These are phyloP conservation scores for Gouania willdenowi DNA, from an alignment of 2,797 vertebrate genomes.

Conservation along the genomic window DNA sequence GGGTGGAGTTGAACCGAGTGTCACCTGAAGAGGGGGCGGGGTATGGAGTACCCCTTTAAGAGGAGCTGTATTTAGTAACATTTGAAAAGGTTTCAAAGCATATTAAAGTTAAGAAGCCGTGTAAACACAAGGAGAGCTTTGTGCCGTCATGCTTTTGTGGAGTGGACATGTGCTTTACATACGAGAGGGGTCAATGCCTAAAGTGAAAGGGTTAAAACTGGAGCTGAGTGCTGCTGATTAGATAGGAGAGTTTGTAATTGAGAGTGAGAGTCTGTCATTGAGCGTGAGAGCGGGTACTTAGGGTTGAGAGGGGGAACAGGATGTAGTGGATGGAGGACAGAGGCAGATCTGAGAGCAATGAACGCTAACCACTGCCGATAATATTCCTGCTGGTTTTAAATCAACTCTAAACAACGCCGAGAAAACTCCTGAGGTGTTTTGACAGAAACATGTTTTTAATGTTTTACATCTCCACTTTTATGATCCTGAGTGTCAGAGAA, in stretches of 20 bases:
- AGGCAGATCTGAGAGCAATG: constrained; percentile 27
- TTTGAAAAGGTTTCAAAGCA: too few relatives aligned
- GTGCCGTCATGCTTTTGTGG: too few relatives aligned
- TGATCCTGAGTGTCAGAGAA: constrained; percentile 1
- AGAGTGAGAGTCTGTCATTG: constrained; percentile 41
- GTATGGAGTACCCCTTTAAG: too few relatives aligned
- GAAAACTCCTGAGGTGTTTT: constrained; percentile 20
- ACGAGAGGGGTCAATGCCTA: constrained; percentile 40
- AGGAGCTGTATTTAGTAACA: too few relatives aligned
- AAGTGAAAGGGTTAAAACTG: constrained; percentile 36
- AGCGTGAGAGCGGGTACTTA: constrained; percentile 41
- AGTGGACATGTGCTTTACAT: constrained; percentile 17
- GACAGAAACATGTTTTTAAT: constrained; percentile 19
- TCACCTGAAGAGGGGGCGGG: too few relatives aligned
- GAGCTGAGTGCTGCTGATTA: constrained; percentile 54
- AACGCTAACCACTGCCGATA: constrained; percentile 15
- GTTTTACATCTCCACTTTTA: constrained; percentile 10
- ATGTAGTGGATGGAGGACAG: constrained; percentile 31
- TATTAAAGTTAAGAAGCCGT: too few relatives aligned
- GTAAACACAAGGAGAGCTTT: constrained; percentile 3
- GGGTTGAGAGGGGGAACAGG: constrained; percentile 34
- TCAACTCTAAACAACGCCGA: background rate
- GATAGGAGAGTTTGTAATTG: constrained; percentile 56
- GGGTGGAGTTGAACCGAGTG: too few relatives aligned
- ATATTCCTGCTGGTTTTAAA: constrained; percentile 16